phyloP scores from a whole-genome alignment of 2,888 invertebrate genomes.

The Trichogramma evanescens region DNA sequence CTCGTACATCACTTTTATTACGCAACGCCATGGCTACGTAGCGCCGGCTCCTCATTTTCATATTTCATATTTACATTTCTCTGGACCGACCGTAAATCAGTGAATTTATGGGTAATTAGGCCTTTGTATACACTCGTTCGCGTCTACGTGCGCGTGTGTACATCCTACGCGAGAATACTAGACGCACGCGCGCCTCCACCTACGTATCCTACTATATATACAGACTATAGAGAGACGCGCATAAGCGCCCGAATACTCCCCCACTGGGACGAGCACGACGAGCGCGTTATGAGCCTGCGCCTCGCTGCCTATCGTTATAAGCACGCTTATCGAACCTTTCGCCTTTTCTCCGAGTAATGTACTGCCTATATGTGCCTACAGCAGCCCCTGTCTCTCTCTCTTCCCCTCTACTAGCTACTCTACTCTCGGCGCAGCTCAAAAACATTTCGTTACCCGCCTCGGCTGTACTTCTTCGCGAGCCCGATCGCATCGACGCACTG shows the following conservation, averaged over 20 bases:
- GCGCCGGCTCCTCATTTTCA: constrained; percentile 45
- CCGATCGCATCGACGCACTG: too few species aligned
- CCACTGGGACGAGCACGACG: not conserved
- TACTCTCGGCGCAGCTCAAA: too few species aligned
- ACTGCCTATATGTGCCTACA: not conserved
- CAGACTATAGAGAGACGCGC: too few species aligned
- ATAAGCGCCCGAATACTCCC: too few species aligned
- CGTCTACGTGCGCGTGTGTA: constrained; percentile 8
- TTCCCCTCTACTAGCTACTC: not conserved
- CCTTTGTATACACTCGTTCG: constrained; percentile 38
- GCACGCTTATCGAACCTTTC: constrained; percentile 15
- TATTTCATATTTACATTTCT: constrained; percentile 47
- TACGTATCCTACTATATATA: too few species aligned
- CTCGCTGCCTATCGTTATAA: not conserved
- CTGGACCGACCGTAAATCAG: constrained; percentile 45
- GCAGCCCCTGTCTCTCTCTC: not conserved
- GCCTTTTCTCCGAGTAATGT: not conserved
- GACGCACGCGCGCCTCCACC: too few species aligned
- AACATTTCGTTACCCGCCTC: not conserved
- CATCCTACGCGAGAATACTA: too few species aligned
- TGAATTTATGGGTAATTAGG: constrained; percentile 47
- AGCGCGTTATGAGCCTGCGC: not conserved
- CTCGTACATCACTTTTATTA: constrained; percentile 52
- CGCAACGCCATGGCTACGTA: constrained; percentile 24
- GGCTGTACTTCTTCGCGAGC: too few species aligned